These are phyloP conservation scores for Varanus komodoensis DNA, from an alignment of 2,113 vertebrate species.

Conservation along the genomic window DNA sequence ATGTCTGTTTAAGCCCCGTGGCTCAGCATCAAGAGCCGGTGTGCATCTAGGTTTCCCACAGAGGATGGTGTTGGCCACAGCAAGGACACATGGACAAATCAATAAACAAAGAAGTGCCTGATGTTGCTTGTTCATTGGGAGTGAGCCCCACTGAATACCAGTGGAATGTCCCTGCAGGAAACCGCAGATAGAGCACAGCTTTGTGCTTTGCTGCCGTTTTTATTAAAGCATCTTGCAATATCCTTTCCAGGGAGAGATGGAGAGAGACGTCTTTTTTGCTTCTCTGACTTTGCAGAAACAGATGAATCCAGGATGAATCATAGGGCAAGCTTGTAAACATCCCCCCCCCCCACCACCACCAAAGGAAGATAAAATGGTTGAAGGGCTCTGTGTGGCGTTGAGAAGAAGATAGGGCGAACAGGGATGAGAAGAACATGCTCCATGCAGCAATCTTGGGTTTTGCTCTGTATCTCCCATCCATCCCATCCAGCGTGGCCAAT, in stretches of 20 bases:
- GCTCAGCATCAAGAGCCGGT: neutral
- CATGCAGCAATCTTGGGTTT: no score
- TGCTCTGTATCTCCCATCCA: no score
- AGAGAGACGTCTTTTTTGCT: neutral
- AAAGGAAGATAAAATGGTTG: neutral
- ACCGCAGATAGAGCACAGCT: neutral
- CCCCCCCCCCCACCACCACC: no score
- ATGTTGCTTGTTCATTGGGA: neutral
- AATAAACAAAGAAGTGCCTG: no score
- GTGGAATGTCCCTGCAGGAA: no score
- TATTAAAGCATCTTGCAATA: neutral
- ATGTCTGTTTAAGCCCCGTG: neutral
- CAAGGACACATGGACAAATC: neutral
- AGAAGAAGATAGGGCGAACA: neutral
- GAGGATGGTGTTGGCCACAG: rapidly evolving
- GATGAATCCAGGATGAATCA: neutral
- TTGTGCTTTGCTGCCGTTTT: no score
- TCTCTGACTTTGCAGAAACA: neutral
- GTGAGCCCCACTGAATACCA: neutral
- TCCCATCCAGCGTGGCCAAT: no score
- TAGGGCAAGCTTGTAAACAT: neutral
- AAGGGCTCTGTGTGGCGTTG: neutral
- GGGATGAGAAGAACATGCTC: no score
- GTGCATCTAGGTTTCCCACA: neutral
- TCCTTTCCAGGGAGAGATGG: neutral